Evolutionary conservation across 1,140 invertebrate genomes (phyloP).

Genomic region (Penaeus chinensis): DNA sequence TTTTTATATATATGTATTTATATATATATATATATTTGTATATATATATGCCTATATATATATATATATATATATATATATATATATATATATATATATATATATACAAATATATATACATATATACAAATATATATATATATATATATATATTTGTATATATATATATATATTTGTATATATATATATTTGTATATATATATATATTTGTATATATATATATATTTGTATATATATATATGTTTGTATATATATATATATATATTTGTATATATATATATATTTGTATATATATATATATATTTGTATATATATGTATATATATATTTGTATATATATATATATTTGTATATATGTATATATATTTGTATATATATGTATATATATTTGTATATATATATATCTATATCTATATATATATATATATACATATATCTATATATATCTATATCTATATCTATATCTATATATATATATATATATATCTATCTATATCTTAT

Average conservation of each 20-base stretch:
- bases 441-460: no score
- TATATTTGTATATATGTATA: not conserved
- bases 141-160: slow-evolving; percentile 4
- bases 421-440: no score
- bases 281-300: not conserved
- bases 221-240: slow-evolving; percentile 6
- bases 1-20: no score
- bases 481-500: no score
- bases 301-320: not conserved
- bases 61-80: no score
- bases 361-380: not conserved
- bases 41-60: no score
- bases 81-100: not conserved
- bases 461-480: no score
- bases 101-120: not conserved
- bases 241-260: not conserved
- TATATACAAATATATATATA: not conserved
- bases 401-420: no score
- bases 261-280: not conserved
- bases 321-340: slow-evolving; percentile 8
- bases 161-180: not conserved
- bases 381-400: no score
- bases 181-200: slow-evolving; percentile 1
- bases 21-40: no score
- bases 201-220: slow-evolving; percentile 14